Evolutionary conservation across 2,113 vertebrate genomes (phyloP), one percentile per base, ranked within the genome.

Genomic region (Physeter macrocephalus): DNA sequence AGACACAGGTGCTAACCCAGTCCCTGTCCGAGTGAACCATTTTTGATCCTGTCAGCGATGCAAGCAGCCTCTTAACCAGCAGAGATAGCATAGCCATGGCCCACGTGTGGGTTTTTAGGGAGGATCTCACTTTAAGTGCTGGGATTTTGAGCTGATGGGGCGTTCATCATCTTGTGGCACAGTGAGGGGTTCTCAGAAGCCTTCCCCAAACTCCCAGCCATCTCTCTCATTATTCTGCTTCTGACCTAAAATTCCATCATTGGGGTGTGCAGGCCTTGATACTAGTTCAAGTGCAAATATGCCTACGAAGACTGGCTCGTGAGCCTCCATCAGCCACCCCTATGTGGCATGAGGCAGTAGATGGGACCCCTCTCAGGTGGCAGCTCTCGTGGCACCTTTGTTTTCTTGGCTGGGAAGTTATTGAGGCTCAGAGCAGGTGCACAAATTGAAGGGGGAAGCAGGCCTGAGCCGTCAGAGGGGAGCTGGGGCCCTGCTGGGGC

Each of bases 401-500:
- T 39, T 15, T 86, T 39, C 39, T 49, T 17, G 25, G 49, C 17
- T 29, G 62, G 7, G n/a, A 34, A 12, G 34, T 25, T 8, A 21
- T 29, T 18, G 25, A 62, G 72, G 20, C 84, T 75, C 89, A 21
- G 36, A 25, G 88, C 36, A 21, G 34, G 29, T 18, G 6, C 12
- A 3, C n/a, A 3, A 4, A 11, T 36, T 8, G 4, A 36, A 18
- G 36, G 6, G 8, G 7, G 29, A 46, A 15, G 20, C 41, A 23
- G 17, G 18, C 54, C 52, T 3, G 6, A 71, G 88, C 41, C 2
- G 1, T 23, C 29, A 12, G 15, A 71, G 43, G 25, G 39, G 41
- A 49, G 34, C 49, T 0, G 11, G 11, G 43, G 75, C 0, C 46
- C 49, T 9, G 2, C 4, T 1, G 0, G 64, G 29, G 5, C 41